Conservation (phyloP, 2,113 vertebrate genomes). For the Nothocercus nigrocapillus region DNA sequence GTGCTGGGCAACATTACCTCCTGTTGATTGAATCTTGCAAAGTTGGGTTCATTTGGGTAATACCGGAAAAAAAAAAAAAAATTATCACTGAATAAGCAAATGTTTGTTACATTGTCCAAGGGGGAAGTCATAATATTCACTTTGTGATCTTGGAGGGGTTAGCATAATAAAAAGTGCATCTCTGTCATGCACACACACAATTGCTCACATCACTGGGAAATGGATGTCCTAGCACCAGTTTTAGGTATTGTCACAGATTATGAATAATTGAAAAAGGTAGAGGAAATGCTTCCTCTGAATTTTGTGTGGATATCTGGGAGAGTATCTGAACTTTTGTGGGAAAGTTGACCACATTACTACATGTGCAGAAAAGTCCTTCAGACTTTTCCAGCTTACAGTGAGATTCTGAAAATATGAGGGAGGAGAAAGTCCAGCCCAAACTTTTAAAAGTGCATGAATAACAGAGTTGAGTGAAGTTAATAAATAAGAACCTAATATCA, state of each 20-base stretch:
- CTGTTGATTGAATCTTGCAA: neutral
- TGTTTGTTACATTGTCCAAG: conserved; percentile 40
- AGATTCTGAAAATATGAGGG: neutral
- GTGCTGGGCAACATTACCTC: neutral
- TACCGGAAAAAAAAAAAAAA: neutral
- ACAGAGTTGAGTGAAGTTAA: neutral
- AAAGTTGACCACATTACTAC: neutral
- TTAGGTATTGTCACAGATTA: conserved; percentile 28
- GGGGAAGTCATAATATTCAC: neutral
- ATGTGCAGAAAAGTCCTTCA: neutral
- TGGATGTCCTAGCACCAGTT: conserved; percentile 17
- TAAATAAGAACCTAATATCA: conserved; percentile 28
- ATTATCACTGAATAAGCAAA: neutral
- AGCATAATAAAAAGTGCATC: neutral
- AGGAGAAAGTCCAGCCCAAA: neutral
- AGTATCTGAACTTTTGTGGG: neutral
- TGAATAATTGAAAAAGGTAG: conserved; percentile 20
- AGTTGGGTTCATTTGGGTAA: neutral
- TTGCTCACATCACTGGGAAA: neutral
- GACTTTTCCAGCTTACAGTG: neutral
- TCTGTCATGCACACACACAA: neutral
- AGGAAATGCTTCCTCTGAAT: conserved; percentile 35
- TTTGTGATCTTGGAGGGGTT: conserved; percentile 1
- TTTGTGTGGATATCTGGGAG: neutral
- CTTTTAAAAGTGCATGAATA: neutral